Evolutionary conservation across 2,888 invertebrate genomes (phyloP), one percentile per base, ranked within the genome.

Genomic region (Palloptera scutellata): DNA sequence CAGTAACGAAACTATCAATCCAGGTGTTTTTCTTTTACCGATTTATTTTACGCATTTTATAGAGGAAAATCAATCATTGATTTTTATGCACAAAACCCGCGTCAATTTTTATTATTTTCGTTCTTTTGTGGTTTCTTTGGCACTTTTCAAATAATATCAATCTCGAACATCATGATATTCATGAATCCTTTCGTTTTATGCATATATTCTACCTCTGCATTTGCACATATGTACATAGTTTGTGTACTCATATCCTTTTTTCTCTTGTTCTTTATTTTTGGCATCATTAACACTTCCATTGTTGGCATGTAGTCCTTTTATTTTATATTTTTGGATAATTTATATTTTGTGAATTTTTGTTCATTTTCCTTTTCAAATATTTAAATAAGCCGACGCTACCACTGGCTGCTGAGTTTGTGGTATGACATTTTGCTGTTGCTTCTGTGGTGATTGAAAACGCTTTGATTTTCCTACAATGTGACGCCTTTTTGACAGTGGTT

Each of bases 261-360:
- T 73, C 73, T 73, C 69, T 66, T 68, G 45, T 43, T 12, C 20
- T 67, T 64, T 67, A 2, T 13, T 76, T 76, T 78, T 73, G 75
- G 77, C 76, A 79, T 78, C 80, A 79, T 78, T 78, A 78, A 79
- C 78, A 78, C 78, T 70, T 79, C 68, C 69, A 74, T 78, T 78
- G 78, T 79, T 69, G 42, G 30, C 57, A 53, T 66, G 58, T 15
- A 57, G 30, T 30, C 30, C 30, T 30, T 30, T 30, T 30, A 2
- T 30, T 30, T 30, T 30, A 2, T 30, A 30, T 30, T 30, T 30
- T 30, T 30, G 30, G 30, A 4, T 30, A 6, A 30, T n/a, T n/a
- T n/a, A n/a, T n/a, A 6, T 30, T 30, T 30, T 30, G 30, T 30
- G 30, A 30, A 30, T 4, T n/a, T n/a, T n/a, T n/a, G 6, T 30